These are phyloP conservation scores for Bubo bubo DNA, from an alignment of 2,113 vertebrate species.

Conservation along the genomic window DNA sequence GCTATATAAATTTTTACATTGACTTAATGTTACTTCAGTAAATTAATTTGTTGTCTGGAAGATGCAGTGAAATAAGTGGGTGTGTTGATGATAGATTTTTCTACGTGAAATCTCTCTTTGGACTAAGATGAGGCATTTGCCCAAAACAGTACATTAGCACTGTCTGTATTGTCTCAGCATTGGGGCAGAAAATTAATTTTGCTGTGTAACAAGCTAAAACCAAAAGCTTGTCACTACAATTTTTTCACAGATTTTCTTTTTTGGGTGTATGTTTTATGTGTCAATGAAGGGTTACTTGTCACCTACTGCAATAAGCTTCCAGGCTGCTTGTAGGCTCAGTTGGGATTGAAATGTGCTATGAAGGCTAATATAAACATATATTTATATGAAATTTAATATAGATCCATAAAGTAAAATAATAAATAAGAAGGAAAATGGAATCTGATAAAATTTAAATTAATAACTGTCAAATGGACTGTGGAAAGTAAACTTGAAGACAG, in stretches of 20 bases:
- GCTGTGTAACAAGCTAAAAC: background rate
- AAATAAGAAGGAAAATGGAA: background rate
- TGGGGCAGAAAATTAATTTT: constrained; percentile 42
- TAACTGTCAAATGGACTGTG: background rate
- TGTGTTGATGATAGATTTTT: constrained; percentile 15
- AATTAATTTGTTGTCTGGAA: background rate
- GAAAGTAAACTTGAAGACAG: background rate
- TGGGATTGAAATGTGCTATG: background rate
- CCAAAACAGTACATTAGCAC: background rate
- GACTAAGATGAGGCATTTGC: constrained; percentile 1
- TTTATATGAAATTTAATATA: background rate
- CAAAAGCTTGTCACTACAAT: background rate
- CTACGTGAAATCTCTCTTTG: background rate
- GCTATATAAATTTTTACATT: background rate
- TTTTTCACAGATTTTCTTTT: constrained; percentile 4
- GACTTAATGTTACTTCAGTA: background rate
- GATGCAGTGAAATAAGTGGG: background rate
- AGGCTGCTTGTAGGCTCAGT: background rate
- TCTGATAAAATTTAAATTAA: background rate
- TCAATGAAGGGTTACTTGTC: background rate
- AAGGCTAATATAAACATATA: background rate
- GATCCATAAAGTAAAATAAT: background rate
- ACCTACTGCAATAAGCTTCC: background rate
- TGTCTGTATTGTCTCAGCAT: background rate
- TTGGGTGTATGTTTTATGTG: background rate